Evolutionary conservation across 2,797 vertebrate species (phyloP).

Genomic region (Capromys pilorides): DNA sequence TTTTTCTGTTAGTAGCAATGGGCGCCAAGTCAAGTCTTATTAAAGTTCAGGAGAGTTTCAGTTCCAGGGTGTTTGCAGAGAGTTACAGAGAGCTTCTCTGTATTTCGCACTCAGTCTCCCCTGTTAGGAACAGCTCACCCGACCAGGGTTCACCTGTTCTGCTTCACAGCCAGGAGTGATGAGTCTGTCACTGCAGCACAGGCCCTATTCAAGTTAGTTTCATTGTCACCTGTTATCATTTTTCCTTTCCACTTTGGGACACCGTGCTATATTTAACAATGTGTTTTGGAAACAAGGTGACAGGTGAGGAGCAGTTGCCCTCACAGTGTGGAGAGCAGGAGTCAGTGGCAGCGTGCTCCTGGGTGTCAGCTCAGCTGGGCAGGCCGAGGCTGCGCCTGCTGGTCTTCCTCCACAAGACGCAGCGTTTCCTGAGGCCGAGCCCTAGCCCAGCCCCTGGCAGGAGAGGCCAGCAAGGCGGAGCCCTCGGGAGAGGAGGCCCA

Average conservation of each 20-base stretch:
- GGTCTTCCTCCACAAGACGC: not conserved
- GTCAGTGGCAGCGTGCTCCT: too few relatives aligned
- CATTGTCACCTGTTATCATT: not conserved
- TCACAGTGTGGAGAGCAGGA: too few relatives aligned
- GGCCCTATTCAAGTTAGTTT: not conserved
- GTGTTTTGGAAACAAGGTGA: not conserved
- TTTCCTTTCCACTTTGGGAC: not conserved
- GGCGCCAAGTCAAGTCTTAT: not conserved
- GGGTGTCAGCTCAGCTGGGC: not conserved
- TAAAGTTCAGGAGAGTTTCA: not conserved
- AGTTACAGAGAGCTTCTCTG: not conserved
- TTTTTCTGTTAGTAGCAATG: not conserved
- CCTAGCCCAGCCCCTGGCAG: accelerated
- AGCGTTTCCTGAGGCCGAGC: too few relatives aligned
- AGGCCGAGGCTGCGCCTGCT: accelerated
- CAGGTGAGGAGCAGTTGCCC: not conserved
- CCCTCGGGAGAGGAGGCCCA: not conserved
- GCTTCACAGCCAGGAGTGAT: not conserved
- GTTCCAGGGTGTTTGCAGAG: not conserved
- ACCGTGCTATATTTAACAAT: not conserved
- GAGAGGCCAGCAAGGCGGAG: not conserved
- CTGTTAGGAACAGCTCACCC: not conserved
- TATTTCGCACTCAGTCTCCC: not conserved
- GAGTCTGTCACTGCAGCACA: not conserved
- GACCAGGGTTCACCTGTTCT: not conserved